Evolutionary conservation across 2,888 invertebrate species (phyloP).

Genomic region (Hemithea aestivaria): DNA sequence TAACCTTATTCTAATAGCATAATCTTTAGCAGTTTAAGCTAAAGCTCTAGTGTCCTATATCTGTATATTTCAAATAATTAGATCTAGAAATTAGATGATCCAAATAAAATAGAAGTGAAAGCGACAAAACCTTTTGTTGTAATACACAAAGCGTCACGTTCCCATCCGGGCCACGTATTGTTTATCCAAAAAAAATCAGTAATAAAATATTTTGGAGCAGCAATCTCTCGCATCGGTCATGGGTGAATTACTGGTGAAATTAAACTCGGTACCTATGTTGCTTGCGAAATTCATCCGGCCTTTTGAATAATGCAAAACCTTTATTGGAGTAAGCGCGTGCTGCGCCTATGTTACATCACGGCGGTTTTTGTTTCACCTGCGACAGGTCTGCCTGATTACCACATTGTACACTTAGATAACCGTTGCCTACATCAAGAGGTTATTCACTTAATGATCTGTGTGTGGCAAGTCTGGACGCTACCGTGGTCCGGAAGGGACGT

Average conservation of each 20-base stretch:
- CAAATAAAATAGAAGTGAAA: slow-evolving; percentile 15
- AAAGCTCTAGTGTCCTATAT: no score
- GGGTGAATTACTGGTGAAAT: slow-evolving; percentile 63
- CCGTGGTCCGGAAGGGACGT: no score
- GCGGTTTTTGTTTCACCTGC: no score
- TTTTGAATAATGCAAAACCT: slow-evolving; percentile 72
- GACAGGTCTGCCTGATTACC: no score
- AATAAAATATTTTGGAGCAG: slow-evolving; percentile 49
- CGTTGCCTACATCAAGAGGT: no score
- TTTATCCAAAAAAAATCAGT: slow-evolving; percentile 42
- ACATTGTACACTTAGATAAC: no score
- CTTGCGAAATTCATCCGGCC: slow-evolving; percentile 59
- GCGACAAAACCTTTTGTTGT: slow-evolving; percentile 14
- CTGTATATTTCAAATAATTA: no score
- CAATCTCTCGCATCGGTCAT: slow-evolving; percentile 45
- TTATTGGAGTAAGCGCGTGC: slow-evolving; percentile 54
- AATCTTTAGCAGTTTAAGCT: no score
- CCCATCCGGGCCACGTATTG: slow-evolving; percentile 19
- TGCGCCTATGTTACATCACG: slow-evolving; percentile 8
- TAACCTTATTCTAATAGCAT: no score
- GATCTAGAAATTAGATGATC: slow-evolving; percentile 2
- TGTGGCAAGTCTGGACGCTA: no score
- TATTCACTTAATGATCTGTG: no score
- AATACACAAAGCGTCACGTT: slow-evolving; percentile 14
- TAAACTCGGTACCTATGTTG: slow-evolving; percentile 55